Base-by-base conservation (phyloP, 2,888 invertebrate species). In the Agrotis ipsilon region DNA sequence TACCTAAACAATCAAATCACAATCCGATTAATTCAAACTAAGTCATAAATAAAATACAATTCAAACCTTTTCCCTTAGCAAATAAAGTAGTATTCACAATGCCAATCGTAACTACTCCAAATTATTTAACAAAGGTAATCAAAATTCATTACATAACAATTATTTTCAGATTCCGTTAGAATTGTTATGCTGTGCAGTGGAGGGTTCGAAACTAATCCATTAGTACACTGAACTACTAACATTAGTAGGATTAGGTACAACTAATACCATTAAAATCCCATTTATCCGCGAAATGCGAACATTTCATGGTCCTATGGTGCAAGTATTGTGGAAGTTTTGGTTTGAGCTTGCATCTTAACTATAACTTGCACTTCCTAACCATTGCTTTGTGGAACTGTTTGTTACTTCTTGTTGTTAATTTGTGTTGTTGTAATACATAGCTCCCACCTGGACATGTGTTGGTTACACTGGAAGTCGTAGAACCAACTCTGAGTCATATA, bases 181-280 rank as follows among this genome's bases (percentile, higher is more conserved):
- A 67, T 75, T 63, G 75, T 63, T 71, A 83, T 52, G 68, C 48
- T 75, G 71, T 80, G 80, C 66, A 85, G 55, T 55, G 46, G 51
- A 78, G 78, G 80, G 84, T 84, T 80, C 70, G 57, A 48, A 71
- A 72, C 86, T 89, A 89, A 92, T 90, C 88, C 90, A 91, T 91
- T 91, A 91, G 87, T 54, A 85, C 76, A 82, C 84, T 82, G 81
- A 92, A 92, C 92, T 93, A 90, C 91, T 89, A 84, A 83, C 92
- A 92, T 92, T 92, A 91, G 89, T 84, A 71, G 85, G 83, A 92
- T 92, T 90, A n/a, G n/a, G n/a, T n/a, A 92, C 90, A 90, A 91
- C 88, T 91, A 91, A 93, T 91, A 84, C 81, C 87, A 91, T 93
- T 92, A 93, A 91, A 92, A 90, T 88, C 90, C 88, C 91, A 92